phyloP scores from a whole-genome alignment of 2,113 vertebrate species.

The Paedocypris sp. region DNA sequence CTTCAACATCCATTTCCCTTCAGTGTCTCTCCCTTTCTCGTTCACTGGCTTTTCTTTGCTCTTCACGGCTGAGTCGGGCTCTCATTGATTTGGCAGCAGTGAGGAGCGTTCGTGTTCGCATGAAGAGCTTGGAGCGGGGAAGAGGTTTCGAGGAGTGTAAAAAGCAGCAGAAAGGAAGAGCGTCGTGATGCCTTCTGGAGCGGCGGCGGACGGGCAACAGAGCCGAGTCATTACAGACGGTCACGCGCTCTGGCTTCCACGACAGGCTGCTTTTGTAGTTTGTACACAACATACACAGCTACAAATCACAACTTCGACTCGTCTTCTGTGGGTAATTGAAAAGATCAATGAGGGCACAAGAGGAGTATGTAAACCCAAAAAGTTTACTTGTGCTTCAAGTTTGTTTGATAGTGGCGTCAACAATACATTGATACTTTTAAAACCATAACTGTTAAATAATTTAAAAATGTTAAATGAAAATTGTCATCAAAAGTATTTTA shows the following conservation, averaged over 20 bases:
- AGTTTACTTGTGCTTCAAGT: no score
- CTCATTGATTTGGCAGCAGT: slow-evolving; percentile 11
- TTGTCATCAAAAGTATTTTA: no score
- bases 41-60: background rate
- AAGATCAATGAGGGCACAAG: background rate
- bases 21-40: background rate
- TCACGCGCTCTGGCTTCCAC: background rate
- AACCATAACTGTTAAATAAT: no score
- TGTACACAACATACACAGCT: background rate
- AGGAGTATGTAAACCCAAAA: no score
- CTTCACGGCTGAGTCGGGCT: background rate
- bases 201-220: slow-evolving; percentile 18
- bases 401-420: no score
- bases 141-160: background rate
- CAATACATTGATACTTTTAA: no score
- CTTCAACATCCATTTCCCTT: background rate
- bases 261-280: background rate
- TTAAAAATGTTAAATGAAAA: no score
- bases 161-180: background rate
- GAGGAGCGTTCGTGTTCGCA: background rate
- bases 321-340: background rate
- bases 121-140: background rate
- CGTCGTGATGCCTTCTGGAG: slow-evolving; percentile 15
- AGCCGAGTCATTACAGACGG: background rate
- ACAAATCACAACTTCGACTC: background rate